Evolutionary conservation across 1,140 invertebrate species (phyloP).

Genomic region (Lepidurus packardi): DNA sequence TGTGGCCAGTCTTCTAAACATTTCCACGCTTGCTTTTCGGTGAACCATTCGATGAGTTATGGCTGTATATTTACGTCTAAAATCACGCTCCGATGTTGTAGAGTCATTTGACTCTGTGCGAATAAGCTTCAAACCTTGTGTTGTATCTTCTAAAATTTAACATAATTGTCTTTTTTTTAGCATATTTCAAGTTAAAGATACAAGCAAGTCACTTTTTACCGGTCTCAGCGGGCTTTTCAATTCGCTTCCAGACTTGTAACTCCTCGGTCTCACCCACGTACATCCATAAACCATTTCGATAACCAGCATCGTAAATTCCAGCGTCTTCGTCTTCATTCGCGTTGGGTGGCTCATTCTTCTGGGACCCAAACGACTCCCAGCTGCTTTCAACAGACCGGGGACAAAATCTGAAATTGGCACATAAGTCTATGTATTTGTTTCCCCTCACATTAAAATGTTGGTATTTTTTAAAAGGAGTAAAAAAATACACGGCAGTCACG

Average conservation of each 20-base stretch:
- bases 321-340: constrained; percentile 41
- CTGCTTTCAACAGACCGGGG: constrained; percentile 59
- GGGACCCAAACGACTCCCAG: constrained; percentile 59
- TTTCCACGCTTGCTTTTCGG: constrained; percentile 81
- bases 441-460: too few relatives aligned
- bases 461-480: too few relatives aligned
- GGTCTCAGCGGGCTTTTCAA: constrained; percentile 43
- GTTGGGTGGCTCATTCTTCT: constrained; percentile 23
- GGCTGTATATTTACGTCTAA: constrained; percentile 75
- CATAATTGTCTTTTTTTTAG: background rate
- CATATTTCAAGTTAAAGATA: background rate
- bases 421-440: background rate
- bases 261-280: constrained; percentile 68
- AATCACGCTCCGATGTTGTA: constrained; percentile 79
- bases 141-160: background rate
- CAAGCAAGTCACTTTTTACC: background rate
- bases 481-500: too few relatives aligned
- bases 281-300: constrained; percentile 64
- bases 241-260: constrained; percentile 59
- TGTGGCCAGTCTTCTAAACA: constrained; percentile 74
- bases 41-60: constrained; percentile 84
- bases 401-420: constrained; percentile 25
- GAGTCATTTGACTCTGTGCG: constrained; percentile 36
- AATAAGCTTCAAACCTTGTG: background rate
- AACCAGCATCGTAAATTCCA: constrained; percentile 64